Evolutionary conservation across 2,113 vertebrate genomes (phyloP), one percentile per base, ranked within the genome.

Genomic region (Zosterops borbonicus): DNA sequence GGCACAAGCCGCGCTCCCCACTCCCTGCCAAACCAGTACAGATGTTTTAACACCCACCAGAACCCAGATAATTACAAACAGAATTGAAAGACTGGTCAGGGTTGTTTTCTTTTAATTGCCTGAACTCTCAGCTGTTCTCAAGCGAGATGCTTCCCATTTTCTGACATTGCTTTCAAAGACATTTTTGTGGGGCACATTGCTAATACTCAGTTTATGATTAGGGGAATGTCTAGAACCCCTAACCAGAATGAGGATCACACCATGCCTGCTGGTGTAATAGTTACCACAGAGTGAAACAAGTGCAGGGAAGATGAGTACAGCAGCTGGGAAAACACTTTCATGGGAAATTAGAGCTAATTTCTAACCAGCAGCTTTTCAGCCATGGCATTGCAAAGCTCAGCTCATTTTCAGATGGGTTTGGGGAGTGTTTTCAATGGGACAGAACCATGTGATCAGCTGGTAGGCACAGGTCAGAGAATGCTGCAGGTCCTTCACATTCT

Each of bases 1-100:
- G 92, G 94, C 94, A 83, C 78, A 53, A 84, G 73, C 69, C 3
- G 1, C 0, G 0, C 47, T 82, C 91, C 37, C 59, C 49, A 14
- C 60, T 93, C 95, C 89, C 74, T 96, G 92, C 96, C 92, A 95
- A 95, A 96, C 90, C 85, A 90, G 92, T 95, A 96, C 94, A 98
- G 94, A 97, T 97, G 96, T 97, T 97, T 94, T 97, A 92, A 95
- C 75, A 52, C 95, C 95, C 91, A 92, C 92, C 28, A 2, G 68
- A 92, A 42, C 84, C 69, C 67, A 46, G 87, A 68, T 96, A 94
- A 96, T 96, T 95, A 46, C 83, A 90, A 96, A 91, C 94, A 97
- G 92, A 93, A 82, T 47, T 1, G 0, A 58, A 55, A 91, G 49
- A 75, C 76, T 67, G 41, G 83, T 83, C 9, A 5, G 64, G 52